These are phyloP conservation scores for Sternotherus odoratus DNA, from an alignment of 2,797 vertebrate species.

Conservation along the genomic window DNA sequence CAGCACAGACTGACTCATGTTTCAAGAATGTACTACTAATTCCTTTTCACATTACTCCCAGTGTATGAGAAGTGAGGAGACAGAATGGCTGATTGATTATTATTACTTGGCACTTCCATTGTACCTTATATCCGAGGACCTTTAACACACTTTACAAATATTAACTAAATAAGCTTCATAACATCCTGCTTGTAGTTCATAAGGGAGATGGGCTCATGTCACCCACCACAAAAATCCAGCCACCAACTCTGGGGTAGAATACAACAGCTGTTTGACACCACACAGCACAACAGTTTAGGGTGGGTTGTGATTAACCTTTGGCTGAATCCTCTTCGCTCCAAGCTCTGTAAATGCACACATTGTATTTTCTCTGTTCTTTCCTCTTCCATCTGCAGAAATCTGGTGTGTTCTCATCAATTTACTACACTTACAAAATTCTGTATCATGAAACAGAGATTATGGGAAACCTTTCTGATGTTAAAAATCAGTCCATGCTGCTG, in stretches of 20 bases:
- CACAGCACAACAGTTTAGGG: slow-evolving; percentile 66
- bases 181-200: slow-evolving; percentile 18
- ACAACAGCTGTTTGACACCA: slow-evolving; percentile 75
- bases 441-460: slow-evolving; percentile 36
- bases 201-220: slow-evolving; percentile 59
- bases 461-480: slow-evolving; percentile 45
- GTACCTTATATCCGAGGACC: background rate
- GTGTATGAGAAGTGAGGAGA: background rate
- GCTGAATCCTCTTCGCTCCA: slow-evolving; percentile 72
- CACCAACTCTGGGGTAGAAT: slow-evolving; percentile 60
- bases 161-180: slow-evolving; percentile 41
- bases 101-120: background rate
- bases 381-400: slow-evolving; percentile 54
- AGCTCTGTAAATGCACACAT: slow-evolving; percentile 58
- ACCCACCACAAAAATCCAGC: slow-evolving; percentile 61
- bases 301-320: slow-evolving; percentile 78
- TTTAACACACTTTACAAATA: background rate
- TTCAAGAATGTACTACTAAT: background rate
- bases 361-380: slow-evolving; percentile 68
- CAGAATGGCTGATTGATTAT: background rate
- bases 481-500: background rate
- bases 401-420: slow-evolving; percentile 72
- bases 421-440: slow-evolving; percentile 39
- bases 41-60: background rate
- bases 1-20: background rate